phyloP scores from a whole-genome alignment of 2,888 invertebrate genomes.

The Apamea sordens region DNA sequence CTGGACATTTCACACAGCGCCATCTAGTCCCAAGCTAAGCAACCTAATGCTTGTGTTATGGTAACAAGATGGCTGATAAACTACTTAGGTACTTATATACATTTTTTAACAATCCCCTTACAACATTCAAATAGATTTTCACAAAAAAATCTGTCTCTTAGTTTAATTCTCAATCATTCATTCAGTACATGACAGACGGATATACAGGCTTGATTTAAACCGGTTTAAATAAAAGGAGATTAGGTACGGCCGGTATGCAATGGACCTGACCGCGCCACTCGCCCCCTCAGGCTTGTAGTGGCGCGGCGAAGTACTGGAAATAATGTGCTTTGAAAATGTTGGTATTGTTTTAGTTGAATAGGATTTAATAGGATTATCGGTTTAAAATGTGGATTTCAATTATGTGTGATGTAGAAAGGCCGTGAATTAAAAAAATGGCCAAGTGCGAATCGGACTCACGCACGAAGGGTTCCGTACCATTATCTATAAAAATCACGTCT shows the following conservation, averaged over 20 bases:
- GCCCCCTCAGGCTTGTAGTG: constrained; percentile 13
- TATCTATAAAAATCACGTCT: too few species aligned
- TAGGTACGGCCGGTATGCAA: constrained; percentile 9
- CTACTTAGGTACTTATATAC: too few species aligned
- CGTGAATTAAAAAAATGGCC: too few species aligned
- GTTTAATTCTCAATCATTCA: constrained; percentile 13
- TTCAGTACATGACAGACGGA: constrained; percentile 9
- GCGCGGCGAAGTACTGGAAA: not conserved
- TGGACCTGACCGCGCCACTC: constrained; percentile 32
- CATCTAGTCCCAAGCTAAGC: too few species aligned
- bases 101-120: not conserved
- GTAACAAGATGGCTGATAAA: too few species aligned
- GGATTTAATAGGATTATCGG: not conserved
- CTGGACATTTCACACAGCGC: too few species aligned
- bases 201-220: constrained; percentile 12
- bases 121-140: not conserved
- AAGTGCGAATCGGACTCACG: too few species aligned
- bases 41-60: too few species aligned
- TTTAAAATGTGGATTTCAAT: not conserved
- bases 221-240: constrained; percentile 24
- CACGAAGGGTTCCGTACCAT: too few species aligned
- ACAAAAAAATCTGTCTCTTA: not conserved
- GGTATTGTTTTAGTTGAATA: constrained; percentile 1
- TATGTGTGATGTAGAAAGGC: too few species aligned
- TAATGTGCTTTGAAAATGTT: constrained; percentile 12